A percentile compares a stretch with the other conserved stretches of the same genome.
Evolutionary conservation across 1,140 invertebrate species (phyloP).

Genomic region (Trachymyrmex septentrionalis): DNA sequence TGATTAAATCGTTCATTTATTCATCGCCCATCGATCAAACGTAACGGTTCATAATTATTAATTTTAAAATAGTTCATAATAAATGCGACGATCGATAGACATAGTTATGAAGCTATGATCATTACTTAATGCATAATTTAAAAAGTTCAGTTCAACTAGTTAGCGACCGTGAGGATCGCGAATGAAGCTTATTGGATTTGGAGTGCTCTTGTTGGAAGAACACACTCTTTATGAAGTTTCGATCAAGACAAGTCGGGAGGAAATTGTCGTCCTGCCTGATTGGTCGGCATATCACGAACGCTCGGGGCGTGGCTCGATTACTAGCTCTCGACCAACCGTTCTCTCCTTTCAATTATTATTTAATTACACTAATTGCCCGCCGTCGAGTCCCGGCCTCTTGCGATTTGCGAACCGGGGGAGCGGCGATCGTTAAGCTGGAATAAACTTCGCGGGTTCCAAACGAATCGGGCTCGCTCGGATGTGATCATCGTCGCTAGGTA

Average conservation of each 20-base stretch:
- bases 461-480: slow-evolving; percentile 39
- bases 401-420: slow-evolving; percentile 45
- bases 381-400: slow-evolving; percentile 41
- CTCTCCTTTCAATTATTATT: slow-evolving; percentile 85
- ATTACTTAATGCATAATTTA: slow-evolving; percentile 47
- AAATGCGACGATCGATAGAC: slow-evolving; percentile 5
- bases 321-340: slow-evolving; percentile 79
- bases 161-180: slow-evolving; percentile 36
- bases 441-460: slow-evolving; percentile 61
- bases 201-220: slow-evolving; percentile 23
- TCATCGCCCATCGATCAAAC: background rate
- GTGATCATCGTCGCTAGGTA: slow-evolving; percentile 38
- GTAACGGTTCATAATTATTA: background rate
- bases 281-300: slow-evolving; percentile 81
- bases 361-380: slow-evolving; percentile 79
- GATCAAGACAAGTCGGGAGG: slow-evolving; percentile 66
- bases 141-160: slow-evolving; percentile 41
- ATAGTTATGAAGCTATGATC: slow-evolving; percentile 30
- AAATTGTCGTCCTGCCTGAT: slow-evolving; percentile 78
- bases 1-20: background rate
- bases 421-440: slow-evolving; percentile 64
- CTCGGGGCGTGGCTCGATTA: slow-evolving; percentile 83
- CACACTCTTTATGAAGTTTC: slow-evolving; percentile 53
- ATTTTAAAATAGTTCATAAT: slow-evolving; percentile 28
- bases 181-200: slow-evolving; percentile 52